These are phyloP conservation scores for Paelopatides confundens DNA, from an alignment of 53 echinoderm and acorn worm species.

Conservation along the genomic window DNA sequence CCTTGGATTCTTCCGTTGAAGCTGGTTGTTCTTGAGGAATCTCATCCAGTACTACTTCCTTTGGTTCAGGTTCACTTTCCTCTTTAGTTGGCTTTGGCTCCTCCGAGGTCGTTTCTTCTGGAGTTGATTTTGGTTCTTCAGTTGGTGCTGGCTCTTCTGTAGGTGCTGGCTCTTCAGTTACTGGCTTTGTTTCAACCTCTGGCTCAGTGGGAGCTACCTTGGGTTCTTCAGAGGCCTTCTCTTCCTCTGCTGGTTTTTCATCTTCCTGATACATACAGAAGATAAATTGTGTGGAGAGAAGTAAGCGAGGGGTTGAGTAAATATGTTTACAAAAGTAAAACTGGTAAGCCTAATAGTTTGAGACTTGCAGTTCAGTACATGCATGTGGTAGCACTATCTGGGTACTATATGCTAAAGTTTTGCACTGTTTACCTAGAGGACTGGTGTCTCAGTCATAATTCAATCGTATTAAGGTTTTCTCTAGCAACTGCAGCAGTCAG, in stretches of 20 bases:
- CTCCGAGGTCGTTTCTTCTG: background rate
- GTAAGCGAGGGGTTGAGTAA: no score
- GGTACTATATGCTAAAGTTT: no score
- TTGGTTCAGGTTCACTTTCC: background rate
- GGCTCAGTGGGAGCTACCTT: constrained; percentile 5
- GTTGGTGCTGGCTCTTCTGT: constrained; percentile 3
- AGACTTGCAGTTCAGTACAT: no score
- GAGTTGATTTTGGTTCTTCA: background rate
- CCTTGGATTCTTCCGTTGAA: background rate
- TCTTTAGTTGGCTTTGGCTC: background rate
- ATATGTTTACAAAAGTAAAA: no score
- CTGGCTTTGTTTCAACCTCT: constrained; percentile 34
- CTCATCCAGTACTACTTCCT: background rate
- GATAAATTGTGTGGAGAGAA: background rate
- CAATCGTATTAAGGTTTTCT: no score
- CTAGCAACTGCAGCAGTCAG: no score
- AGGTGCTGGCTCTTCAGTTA: constrained; percentile 2
- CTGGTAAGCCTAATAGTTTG: no score
- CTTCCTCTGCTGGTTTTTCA: constrained; percentile 52
- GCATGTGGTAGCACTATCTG: no score
- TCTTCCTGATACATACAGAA: constrained; percentile 43
- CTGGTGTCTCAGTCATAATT: no score
- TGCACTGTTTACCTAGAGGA: no score
- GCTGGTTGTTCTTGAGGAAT: background rate
- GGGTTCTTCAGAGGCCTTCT: constrained; percentile 54